These are phyloP conservation scores for Epinephelus coioides DNA, from an alignment of 2,797 vertebrate species.

Conservation along the genomic window DNA sequence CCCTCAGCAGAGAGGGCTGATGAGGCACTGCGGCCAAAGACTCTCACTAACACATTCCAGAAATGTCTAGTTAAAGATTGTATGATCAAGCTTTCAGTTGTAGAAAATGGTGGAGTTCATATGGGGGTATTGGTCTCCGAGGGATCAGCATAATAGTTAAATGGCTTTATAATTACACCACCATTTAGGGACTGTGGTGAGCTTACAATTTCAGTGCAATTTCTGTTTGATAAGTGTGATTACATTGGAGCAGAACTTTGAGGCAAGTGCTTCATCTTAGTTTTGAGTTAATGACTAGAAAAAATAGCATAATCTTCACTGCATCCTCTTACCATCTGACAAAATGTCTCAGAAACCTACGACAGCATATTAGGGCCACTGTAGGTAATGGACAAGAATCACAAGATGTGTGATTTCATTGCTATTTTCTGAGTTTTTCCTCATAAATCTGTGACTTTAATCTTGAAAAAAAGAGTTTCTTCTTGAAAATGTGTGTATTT, in stretches of 20 bases:
- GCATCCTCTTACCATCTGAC: constrained; percentile 3
- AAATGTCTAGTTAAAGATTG: constrained; percentile 53
- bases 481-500: no score
- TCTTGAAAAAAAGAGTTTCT: no score
- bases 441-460: no score
- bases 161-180: constrained; percentile 66
- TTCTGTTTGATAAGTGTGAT: constrained; percentile 61
- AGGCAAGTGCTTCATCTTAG: constrained; percentile 38
- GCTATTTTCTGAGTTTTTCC: no score
- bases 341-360: constrained; percentile 6
- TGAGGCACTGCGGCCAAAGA: constrained; percentile 52
- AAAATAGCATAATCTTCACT: constrained; percentile 11
- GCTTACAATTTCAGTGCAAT: constrained; percentile 58
- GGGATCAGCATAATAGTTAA: constrained; percentile 61
- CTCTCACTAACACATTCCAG: constrained; percentile 71
- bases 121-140: constrained; percentile 49
- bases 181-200: constrained; percentile 57
- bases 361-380: no score
- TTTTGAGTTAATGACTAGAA: constrained; percentile 29
- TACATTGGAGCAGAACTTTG: constrained; percentile 42
- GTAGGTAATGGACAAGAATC: no score
- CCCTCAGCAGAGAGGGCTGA: constrained; percentile 53
- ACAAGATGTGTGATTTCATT: no score
- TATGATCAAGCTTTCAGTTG: constrained; percentile 47
- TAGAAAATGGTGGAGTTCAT: constrained; percentile 60